These are phyloP conservation scores for Sinhomidia bicolor DNA, from an alignment of 2,888 invertebrate genomes.

Conservation along the genomic window DNA sequence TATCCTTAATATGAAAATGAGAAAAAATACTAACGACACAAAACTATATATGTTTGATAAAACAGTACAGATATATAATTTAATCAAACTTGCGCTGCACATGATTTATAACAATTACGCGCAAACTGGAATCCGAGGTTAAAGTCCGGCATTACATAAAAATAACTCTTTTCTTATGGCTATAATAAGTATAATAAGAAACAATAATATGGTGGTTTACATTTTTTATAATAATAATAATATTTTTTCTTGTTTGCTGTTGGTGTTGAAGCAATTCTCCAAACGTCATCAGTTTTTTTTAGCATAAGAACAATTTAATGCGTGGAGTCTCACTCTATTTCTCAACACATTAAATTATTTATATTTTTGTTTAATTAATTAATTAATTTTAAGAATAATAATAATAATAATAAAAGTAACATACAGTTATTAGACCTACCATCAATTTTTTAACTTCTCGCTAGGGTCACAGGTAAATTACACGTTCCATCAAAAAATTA, in stretches of 20 bases:
- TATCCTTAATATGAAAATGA: slow-evolving; percentile 43
- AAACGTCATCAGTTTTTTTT: neutral
- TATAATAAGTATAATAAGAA: slow-evolving; percentile 73
- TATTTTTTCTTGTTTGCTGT: slow-evolving; percentile 12
- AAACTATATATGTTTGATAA: slow-evolving; percentile 64
- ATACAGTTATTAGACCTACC: slow-evolving; percentile 6
- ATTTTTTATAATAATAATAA: slow-evolving; percentile 40
- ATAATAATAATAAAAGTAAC: neutral
- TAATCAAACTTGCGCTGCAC: slow-evolving; percentile 70
- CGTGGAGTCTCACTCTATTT: slow-evolving; percentile 39
- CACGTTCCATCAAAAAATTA: slow-evolving; percentile 73
- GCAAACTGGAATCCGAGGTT: slow-evolving; percentile 75
- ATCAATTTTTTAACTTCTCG: slow-evolving; percentile 54
- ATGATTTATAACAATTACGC: slow-evolving; percentile 70
- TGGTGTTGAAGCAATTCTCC: slow-evolving; percentile 27
- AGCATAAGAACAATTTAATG: slow-evolving; percentile 20
- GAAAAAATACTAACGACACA: slow-evolving; percentile 48
- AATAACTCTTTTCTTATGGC: slow-evolving; percentile 75
- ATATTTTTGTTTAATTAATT: neutral
- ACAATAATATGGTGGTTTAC: slow-evolving; percentile 73
- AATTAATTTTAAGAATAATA: neutral
- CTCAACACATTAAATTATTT: slow-evolving; percentile 35
- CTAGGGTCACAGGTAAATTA: slow-evolving; percentile 74
- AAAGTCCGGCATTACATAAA: slow-evolving; percentile 76
- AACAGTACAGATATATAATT: slow-evolving; percentile 73